Base-by-base conservation (phyloP, 2,113 vertebrate genomes). In the Neolamprologus fasciatus region DNA sequence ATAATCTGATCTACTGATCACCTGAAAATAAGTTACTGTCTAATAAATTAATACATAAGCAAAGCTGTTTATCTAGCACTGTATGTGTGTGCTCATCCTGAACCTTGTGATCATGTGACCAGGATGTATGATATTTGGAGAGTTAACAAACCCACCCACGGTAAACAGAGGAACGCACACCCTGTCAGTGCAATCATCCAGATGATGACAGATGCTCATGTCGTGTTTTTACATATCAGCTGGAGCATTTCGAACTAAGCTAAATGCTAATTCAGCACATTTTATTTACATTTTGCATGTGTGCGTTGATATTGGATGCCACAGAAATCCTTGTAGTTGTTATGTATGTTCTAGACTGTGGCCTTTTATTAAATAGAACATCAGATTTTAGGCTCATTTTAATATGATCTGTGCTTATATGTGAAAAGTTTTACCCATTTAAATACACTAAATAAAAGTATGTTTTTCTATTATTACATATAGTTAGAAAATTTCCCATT, bases 51-150 rank as follows among this genome's bases (percentile, higher is more conserved):
- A 51, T 19, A 78, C 26, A 78, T 19, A 31, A n/a, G 45, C 26
- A 21, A 50, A 84, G 19, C 1, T 78, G n/a, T 33, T 80, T 83
- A 80, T 21, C 73, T 51, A 78, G 26, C 66, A 11, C 2, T 63
- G 45, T 68, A 9, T 37, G 58, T 55, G 73, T 33, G 81, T 55
- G 63, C 17, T 4, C 16, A 83, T 6, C 26, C 45, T 50, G 45
- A 50, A 5, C 12, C 54, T 68, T 10, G 14, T 47, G 13, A 57
- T 85, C 84, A 84, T 85, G 83, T 81, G 89, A 96, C 92, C 96
- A 97, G 96, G 96, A 97, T 97, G 94, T 95, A 73, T 54, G 90
- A 87, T 50, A 82, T 80, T 90, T 89, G 85, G 45, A 90, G 68
- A 83, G 86, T 89, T 86, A 94, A 92, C 94, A 94, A 92, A 95